Conservation (phyloP, 2,113 vertebrate species). For the Plecturocebus donacophilus region DNA sequence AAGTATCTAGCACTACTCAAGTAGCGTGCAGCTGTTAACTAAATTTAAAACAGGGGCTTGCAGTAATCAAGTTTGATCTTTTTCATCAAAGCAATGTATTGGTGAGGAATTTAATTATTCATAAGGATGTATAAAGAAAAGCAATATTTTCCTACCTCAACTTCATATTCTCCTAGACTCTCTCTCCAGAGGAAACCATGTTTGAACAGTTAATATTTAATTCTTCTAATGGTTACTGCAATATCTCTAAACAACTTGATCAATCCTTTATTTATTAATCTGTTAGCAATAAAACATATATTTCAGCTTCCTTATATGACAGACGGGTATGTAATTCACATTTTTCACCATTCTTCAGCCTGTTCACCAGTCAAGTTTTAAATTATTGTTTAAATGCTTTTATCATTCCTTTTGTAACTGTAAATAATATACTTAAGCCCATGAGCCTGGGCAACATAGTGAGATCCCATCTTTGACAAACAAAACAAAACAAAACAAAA, state of each 20-base stretch:
- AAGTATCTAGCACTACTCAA: background rate
- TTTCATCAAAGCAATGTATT: background rate
- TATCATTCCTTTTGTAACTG: background rate
- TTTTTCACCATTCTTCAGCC: background rate
- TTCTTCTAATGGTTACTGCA: background rate
- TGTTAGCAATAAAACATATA: background rate
- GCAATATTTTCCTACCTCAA: background rate
- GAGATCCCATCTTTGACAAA: too few species aligned
- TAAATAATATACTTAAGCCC: conserved; percentile 3
- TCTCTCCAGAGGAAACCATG: background rate
- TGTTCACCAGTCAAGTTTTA: background rate
- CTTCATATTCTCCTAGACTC: background rate
- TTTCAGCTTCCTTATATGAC: background rate
- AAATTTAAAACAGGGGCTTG: background rate
- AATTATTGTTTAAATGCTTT: background rate
- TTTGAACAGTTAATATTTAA: background rate
- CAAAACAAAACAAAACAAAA: too few species aligned
- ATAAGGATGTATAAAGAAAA: background rate
- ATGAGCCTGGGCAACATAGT: too few species aligned
- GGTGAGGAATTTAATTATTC: background rate
- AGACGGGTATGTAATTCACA: background rate
- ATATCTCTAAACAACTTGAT: background rate
- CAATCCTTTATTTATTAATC: background rate
- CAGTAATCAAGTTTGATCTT: background rate
- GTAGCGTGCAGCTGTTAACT: background rate